A percentile compares a stretch with the other conserved stretches of the same genome.
These are phyloP conservation scores for Dipodomys merriami DNA, from an alignment of 2,113 vertebrate genomes.

Conservation along the genomic window DNA sequence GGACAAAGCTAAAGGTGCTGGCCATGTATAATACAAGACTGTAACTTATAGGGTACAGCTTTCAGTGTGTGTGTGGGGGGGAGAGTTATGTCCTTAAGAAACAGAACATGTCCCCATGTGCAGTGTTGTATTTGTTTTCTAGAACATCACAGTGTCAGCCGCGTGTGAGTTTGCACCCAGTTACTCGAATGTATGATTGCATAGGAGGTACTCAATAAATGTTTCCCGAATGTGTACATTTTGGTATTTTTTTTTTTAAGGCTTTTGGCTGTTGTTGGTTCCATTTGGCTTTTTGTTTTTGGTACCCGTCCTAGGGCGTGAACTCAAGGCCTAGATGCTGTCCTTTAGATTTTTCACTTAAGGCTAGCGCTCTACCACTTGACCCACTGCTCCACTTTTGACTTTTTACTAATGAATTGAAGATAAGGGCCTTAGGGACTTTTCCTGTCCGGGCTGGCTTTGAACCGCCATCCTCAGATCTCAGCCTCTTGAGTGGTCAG, in stretches of 20 bases:
- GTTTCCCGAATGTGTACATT: not conserved
- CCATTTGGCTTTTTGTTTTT: too few relatives aligned
- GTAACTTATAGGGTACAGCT: not conserved
- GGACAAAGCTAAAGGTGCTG: not conserved
- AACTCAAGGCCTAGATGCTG: too few relatives aligned
- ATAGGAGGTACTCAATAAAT: not conserved
- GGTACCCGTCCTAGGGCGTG: too few relatives aligned
- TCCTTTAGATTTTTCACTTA: too few relatives aligned
- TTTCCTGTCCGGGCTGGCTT: too few relatives aligned
- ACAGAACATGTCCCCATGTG: not conserved
- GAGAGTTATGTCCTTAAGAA: constrained; percentile 35
- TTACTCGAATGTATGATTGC: not conserved
- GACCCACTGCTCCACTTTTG: too few relatives aligned
- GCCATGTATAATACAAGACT: not conserved
- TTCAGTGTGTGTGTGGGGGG: not conserved
- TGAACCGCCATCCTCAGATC: too few relatives aligned
- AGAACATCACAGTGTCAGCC: not conserved
- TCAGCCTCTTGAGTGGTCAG: too few relatives aligned
- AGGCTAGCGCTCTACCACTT: too few relatives aligned
- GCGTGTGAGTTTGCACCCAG: not conserved
- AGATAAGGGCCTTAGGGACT: too few relatives aligned
- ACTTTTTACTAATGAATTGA: too few relatives aligned
- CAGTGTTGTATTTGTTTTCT: constrained; percentile 21
- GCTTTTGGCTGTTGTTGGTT: too few relatives aligned
- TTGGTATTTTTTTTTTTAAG: not conserved